Percentiles rank a stretch among this genome's conserved stretches.
These are phyloP conservation scores for Guaruba guarouba DNA, from an alignment of 2,113 vertebrate species.

Conservation along the genomic window DNA sequence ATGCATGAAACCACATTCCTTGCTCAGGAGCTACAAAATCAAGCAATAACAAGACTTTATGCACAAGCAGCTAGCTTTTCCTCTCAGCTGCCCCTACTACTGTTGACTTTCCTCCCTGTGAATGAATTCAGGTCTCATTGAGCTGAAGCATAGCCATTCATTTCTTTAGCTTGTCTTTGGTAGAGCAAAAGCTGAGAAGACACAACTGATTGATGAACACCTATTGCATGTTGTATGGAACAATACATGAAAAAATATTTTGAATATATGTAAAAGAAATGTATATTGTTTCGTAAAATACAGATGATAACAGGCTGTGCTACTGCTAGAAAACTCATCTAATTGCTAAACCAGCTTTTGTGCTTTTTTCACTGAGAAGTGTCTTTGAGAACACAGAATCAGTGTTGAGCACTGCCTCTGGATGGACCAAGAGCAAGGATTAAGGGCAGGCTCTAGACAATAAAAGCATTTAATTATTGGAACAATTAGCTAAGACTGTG, in stretches of 20 bases:
- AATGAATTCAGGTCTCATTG: background rate
- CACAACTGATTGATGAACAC: background rate
- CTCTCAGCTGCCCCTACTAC: background rate
- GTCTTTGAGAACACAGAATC: background rate
- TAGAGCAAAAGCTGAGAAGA: background rate
- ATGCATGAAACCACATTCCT: background rate
- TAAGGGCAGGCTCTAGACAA: background rate
- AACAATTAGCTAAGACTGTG: background rate
- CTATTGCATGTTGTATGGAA: background rate
- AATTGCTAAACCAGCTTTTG: background rate
- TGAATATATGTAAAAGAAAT: background rate
- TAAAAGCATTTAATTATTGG: background rate
- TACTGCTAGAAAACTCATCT: background rate
- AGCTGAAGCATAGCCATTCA: background rate
- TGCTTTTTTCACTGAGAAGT: background rate
- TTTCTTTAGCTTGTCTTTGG: background rate
- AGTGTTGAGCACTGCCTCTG: background rate
- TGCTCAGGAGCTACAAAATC: background rate
- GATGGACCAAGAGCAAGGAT: background rate
- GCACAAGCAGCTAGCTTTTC: background rate
- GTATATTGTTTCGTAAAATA: background rate
- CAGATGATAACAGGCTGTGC: rapidly evolving
- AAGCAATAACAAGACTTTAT: background rate
- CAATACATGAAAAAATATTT: background rate
- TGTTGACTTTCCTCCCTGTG: background rate